Percentiles rank a stretch among this genome's conserved stretches.
Evolutionary conservation across 2,888 invertebrate genomes (phyloP).

Genomic region (Seira ritae): DNA sequence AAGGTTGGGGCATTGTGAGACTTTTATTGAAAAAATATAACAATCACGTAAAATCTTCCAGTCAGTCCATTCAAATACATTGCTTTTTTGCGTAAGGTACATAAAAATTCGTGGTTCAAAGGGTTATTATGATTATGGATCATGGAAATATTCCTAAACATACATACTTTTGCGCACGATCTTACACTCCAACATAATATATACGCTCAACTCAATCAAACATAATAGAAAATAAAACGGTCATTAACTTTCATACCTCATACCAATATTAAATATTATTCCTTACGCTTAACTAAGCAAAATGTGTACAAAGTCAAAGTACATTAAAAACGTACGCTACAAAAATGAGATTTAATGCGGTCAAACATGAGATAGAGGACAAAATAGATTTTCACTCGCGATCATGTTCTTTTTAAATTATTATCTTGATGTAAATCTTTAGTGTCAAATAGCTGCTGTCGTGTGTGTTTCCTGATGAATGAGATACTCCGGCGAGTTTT

Average conservation of each 20-base stretch:
- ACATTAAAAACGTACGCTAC: background rate
- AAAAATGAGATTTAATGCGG: slow-evolving; percentile 5
- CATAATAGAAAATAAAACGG: slow-evolving; percentile 27
- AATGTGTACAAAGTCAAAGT: background rate
- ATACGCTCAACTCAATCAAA: slow-evolving; percentile 20
- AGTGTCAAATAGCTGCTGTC: background rate
- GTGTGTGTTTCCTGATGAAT: background rate
- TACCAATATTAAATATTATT: background rate
- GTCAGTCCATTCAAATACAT: too few relatives aligned
- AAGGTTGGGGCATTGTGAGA: background rate
- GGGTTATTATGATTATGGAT: too few relatives aligned
- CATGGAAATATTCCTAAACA: too few relatives aligned
- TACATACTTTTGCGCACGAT: background rate
- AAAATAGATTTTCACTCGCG: slow-evolving; percentile 12
- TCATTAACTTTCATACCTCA: slow-evolving; percentile 26
- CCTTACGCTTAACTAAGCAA: background rate
- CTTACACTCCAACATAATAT: background rate
- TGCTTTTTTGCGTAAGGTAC: too few relatives aligned
- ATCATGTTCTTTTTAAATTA: background rate
- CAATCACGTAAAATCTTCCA: background rate
- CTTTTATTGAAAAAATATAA: background rate
- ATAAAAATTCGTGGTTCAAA: too few relatives aligned
- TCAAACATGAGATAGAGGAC: slow-evolving; percentile 9
- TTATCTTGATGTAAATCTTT: background rate
- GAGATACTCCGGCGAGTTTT: background rate